These are phyloP conservation scores for Pelodytes ibericus DNA, from an alignment of 2,797 vertebrate genomes.

Conservation along the genomic window DNA sequence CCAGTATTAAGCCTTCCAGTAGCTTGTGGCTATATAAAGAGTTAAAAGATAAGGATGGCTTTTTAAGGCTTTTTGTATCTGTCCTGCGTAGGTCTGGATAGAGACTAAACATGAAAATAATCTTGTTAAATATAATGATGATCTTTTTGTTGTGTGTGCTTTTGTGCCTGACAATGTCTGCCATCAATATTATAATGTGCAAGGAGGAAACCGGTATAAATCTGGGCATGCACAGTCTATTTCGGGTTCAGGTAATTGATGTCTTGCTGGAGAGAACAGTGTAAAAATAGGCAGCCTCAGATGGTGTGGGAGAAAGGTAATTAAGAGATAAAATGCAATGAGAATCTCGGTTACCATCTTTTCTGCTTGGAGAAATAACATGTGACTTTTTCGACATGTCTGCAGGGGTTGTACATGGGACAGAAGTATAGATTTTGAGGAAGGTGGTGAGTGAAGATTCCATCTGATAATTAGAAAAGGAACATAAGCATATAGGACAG, in stretches of 20 bases:
- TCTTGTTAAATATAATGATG: constrained; percentile 27
- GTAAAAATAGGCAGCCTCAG: constrained; percentile 73
- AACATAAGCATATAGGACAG: neutral
- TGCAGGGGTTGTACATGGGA: neutral
- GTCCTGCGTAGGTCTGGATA: neutral
- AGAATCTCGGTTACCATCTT: constrained; percentile 44
- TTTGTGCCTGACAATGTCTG: constrained; percentile 34
- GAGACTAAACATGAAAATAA: neutral
- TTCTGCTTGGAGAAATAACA: constrained; percentile 4
- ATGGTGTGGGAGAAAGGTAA: constrained; percentile 68
- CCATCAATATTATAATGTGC: constrained; percentile 58
- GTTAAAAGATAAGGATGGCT: neutral
- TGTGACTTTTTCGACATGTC: constrained; percentile 1
- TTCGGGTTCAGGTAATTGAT: constrained; percentile 68
- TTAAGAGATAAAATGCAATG: constrained; percentile 70
- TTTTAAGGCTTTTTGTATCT: neutral
- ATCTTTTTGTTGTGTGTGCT: constrained; percentile 14
- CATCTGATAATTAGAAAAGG: neutral
- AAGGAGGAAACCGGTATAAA: constrained; percentile 54
- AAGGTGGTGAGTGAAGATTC: neutral
- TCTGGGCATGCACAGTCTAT: constrained; percentile 63
- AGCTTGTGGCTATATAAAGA: too few species aligned
- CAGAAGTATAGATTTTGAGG: neutral
- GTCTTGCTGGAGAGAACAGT: constrained; percentile 56
- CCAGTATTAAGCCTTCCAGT: too few species aligned